Conservation (phyloP, 2,888 invertebrate genomes). For the Subacronicta megacephala region DNA sequence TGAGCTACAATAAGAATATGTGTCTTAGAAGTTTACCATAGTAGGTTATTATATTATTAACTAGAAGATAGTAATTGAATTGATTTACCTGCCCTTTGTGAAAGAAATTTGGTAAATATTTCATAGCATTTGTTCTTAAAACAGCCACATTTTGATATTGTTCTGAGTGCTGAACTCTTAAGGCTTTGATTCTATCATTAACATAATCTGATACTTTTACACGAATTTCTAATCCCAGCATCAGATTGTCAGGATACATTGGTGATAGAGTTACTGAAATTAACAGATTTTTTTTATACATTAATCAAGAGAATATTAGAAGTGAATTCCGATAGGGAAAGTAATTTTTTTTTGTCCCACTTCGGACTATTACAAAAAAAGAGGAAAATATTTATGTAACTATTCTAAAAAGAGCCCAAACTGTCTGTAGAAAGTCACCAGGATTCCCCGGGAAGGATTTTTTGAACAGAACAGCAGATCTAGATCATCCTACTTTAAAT, state of each 20-base stretch:
- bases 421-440: no score
- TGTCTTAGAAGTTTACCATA: background rate
- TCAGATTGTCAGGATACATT: conserved; percentile 96
- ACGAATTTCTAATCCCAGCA: conserved; percentile 98
- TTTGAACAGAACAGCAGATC: no score
- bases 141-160: conserved; percentile 98
- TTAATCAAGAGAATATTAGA: no score
- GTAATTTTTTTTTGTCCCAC: no score
- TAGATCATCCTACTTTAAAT: no score
- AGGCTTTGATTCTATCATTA: conserved; percentile 96
- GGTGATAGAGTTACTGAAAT: conserved; percentile 95
- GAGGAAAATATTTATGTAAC: no score
- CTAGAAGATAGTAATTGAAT: background rate
- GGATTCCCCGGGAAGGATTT: no score
- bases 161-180: conserved; percentile 93
- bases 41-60: background rate
- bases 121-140: conserved; percentile 99
- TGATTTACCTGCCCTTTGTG: conserved; percentile 94
- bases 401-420: no score
- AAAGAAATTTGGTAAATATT: conserved; percentile 99
- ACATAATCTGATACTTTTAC: conserved; percentile 99
- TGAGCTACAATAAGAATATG: conserved; percentile 90
- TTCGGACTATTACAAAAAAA: no score
- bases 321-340: no score
- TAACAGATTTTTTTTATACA: no score